Conservation (phyloP, 2,113 vertebrate genomes). For the Tragelaphus strepsiceros region DNA sequence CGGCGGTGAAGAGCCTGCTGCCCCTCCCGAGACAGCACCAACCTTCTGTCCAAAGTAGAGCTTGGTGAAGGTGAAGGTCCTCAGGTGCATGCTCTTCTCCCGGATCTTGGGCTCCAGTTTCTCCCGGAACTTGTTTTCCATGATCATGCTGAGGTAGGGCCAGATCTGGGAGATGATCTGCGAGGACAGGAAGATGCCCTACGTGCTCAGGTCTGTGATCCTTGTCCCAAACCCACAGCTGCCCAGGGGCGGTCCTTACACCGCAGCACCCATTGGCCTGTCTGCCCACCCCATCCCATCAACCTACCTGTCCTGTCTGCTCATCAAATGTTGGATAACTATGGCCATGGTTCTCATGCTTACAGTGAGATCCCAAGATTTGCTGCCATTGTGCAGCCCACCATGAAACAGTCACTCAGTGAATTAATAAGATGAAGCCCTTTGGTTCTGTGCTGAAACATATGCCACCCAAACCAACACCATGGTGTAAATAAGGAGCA, state of each 20-base stretch:
- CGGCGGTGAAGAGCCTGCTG: not conserved
- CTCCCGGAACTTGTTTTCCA: conserved; percentile 92
- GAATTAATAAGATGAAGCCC: not conserved
- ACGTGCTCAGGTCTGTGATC: not conserved
- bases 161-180: conserved; percentile 93
- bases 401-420: not conserved
- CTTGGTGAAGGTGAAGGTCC: conserved; percentile 92
- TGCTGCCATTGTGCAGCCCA: not conserved
- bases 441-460: not conserved
- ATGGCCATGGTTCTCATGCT: not conserved
- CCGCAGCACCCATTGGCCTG: not conserved
- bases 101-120: conserved; percentile 88
- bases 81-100: conserved; percentile 85
- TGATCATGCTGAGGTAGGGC: conserved; percentile 93
- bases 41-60: conserved; percentile 93
- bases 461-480: not conserved
- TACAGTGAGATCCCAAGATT: not conserved
- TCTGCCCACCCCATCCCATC: not conserved
- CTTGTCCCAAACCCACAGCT: not conserved
- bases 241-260: rapidly evolving
- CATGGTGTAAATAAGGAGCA: not conserved
- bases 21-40: not conserved
- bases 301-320: not conserved
- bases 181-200: not conserved
- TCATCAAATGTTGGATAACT: not conserved